Evolutionary conservation across 2,797 vertebrate genomes (phyloP), one percentile per base, ranked within the genome.

Genomic region (Austrolebias charrua): DNA sequence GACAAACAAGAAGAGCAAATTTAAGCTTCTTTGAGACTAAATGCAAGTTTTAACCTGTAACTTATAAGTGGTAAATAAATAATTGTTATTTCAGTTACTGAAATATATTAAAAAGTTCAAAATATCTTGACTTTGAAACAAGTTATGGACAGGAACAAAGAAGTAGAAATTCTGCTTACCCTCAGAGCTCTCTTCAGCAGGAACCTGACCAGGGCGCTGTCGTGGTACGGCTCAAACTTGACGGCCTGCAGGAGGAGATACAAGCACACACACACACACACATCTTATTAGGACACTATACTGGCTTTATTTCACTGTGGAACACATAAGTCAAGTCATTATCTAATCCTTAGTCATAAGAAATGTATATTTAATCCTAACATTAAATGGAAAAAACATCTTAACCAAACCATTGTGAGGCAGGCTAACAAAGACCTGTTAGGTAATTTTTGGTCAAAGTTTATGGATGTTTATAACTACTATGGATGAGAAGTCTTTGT

Each of bases 141-240:
- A 42, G 2, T 42, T 42, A 42, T 3, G 12, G 40, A 15, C 42
- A 44, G 16, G 5, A 44, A 44, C 3, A 6, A 40, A 40, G 1
- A 16, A 1, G 4, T 76, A 90, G 10, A 11, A 40, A 12, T 40
- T 40, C 38, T 40, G 2, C 93, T 94, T 89, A 99, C 98, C 86
- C 94, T 94, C 66, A 99, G 93, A 45, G 95, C 96, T 69, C 95
- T 93, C 85, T 96, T 98, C 56, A 99, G 92, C 62, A 99, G 92
- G 84, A 98, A 99, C 80, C 97, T 91, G 78, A 96, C 96, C 60
- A 99, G 92, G 7, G 96, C 95, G 0, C 97, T 98, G 92, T 99
- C 97, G 58, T 99, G 98, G 78, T 98, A 99, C 0, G 98, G 98
- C 85, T 99, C 98, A 87, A 99, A 99, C 82, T 99, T 99, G 62